These are phyloP conservation scores for Drosophila sp. DNA, from an alignment of 1,140 invertebrate species.

Conservation along the genomic window DNA sequence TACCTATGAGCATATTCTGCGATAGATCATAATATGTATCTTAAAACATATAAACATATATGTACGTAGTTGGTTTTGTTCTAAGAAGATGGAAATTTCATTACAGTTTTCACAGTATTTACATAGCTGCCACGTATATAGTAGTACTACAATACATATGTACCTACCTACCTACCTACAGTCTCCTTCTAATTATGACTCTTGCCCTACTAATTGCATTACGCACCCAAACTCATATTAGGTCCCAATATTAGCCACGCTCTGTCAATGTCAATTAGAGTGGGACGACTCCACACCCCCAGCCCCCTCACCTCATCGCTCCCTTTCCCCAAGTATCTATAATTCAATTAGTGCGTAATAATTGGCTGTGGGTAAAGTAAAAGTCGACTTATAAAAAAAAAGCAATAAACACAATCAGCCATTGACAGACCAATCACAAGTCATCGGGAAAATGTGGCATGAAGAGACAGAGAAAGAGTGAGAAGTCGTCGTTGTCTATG, in stretches of 20 bases:
- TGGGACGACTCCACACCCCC: conserved; percentile 18
- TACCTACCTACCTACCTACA: not conserved
- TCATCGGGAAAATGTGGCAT: conserved; percentile 25
- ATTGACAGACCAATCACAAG: conserved; percentile 53
- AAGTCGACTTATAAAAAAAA: conserved; percentile 55
- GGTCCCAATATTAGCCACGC: conserved; percentile 31
- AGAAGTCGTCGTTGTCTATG: too few species aligned
- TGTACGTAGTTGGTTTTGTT: too few species aligned
- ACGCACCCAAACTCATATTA: conserved; percentile 52
- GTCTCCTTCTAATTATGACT: conserved; percentile 1
- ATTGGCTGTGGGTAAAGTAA: conserved; percentile 36
- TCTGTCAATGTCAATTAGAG: conserved; percentile 53
- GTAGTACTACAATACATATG: too few species aligned
- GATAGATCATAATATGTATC: too few species aligned
- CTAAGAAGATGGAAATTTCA: too few species aligned
- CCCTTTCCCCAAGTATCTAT: conserved; percentile 6
- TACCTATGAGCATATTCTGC: too few species aligned
- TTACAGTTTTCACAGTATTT: too few species aligned
- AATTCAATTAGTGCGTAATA: conserved; percentile 71
- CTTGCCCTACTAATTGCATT: conserved; percentile 48
- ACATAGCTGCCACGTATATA: too few species aligned
- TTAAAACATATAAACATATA: too few species aligned
- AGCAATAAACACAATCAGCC: conserved; percentile 35
- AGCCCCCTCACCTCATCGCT: not conserved
- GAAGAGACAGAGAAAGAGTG: conserved; percentile 6